Percentiles rank a stretch among this genome's conserved stretches.
Evolutionary conservation across 2,888 invertebrate species (phyloP).

Genomic region (Pollenia angustigena): DNA sequence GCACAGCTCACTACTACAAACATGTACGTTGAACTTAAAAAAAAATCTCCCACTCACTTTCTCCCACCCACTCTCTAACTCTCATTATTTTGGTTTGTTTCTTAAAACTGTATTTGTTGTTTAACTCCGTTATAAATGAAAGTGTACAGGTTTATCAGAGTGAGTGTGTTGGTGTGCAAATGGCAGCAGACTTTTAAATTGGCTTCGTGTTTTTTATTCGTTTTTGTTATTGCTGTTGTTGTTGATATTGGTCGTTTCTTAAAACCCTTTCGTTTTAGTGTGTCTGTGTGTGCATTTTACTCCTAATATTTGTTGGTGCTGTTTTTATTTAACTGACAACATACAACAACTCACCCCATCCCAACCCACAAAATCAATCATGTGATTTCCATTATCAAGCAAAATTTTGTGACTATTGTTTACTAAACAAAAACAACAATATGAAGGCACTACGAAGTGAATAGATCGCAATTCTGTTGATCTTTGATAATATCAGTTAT

Average conservation of each 20-base stretch:
- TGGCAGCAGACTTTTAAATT: slow-evolving; percentile 72
- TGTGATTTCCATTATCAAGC: slow-evolving; percentile 59
- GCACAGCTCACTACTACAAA: slow-evolving; percentile 4
- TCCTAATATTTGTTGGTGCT: background rate
- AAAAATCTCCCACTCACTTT: background rate
- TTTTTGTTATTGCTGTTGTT: slow-evolving; percentile 13
- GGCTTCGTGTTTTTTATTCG: slow-evolving; percentile 54
- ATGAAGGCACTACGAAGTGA: no score
- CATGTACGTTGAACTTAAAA: background rate
- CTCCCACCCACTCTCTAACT: background rate
- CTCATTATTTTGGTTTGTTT: slow-evolving; percentile 50
- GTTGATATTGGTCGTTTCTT: slow-evolving; percentile 59
- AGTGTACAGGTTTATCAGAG: background rate
- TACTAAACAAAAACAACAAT: no score
- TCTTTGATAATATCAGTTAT: no score
- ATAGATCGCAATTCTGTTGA: no score
- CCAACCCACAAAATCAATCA: slow-evolving; percentile 2
- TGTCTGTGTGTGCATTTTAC: background rate
- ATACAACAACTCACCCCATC: background rate
- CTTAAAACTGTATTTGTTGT: slow-evolving; percentile 48
- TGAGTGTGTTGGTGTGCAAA: slow-evolving; percentile 35
- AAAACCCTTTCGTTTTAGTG: slow-evolving; percentile 30
- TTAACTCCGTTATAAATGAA: background rate
- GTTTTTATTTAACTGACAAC: slow-evolving; percentile 24
- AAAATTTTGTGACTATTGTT: slow-evolving; percentile 48